A percentile compares a stretch with the other conserved stretches of the same genome.
Conservation (phyloP, 2,888 invertebrate species). For the Hermaeophaga mercurialis region DNA sequence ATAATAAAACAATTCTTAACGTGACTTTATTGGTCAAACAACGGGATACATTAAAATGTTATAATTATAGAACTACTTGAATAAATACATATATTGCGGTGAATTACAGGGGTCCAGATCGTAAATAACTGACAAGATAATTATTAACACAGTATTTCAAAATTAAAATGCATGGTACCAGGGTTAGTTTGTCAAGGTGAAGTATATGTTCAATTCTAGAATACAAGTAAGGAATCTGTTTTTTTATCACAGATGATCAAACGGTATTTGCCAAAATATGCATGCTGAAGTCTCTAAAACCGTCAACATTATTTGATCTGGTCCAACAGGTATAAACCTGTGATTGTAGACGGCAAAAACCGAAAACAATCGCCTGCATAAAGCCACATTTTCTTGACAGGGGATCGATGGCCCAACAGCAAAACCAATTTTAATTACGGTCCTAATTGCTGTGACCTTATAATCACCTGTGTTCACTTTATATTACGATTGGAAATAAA, state of each 20-base stretch:
- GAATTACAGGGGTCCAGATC: constrained; percentile 46
- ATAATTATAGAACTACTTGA: constrained; percentile 39
- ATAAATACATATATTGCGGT: constrained; percentile 48
- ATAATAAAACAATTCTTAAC: constrained; percentile 15
- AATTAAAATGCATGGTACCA: too few species aligned
- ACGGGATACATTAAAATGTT: constrained; percentile 20
- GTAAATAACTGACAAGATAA: constrained; percentile 28
- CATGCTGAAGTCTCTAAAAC: neutral
- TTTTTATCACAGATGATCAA: constrained; percentile 2
- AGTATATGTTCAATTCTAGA: too few species aligned
- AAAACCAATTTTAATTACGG: constrained; percentile 2
- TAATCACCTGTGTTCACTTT: constrained; percentile 51
- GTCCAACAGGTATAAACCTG: constrained; percentile 46
- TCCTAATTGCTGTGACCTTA: constrained; percentile 50
- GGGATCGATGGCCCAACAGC: constrained; percentile 66
- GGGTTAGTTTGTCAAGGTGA: too few species aligned
- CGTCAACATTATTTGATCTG: constrained; percentile 35
- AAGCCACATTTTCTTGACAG: constrained; percentile 59
- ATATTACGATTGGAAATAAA: constrained; percentile 33
- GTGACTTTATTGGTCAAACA: constrained; percentile 26
- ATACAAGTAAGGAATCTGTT: too few species aligned
- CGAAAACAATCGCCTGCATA: constrained; percentile 55
- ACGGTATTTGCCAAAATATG: constrained; percentile 6
- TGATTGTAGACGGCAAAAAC: constrained; percentile 40
- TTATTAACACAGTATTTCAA: too few species aligned